Conservation (phyloP, 2,113 vertebrate genomes). For the Guaruba guarouba region DNA sequence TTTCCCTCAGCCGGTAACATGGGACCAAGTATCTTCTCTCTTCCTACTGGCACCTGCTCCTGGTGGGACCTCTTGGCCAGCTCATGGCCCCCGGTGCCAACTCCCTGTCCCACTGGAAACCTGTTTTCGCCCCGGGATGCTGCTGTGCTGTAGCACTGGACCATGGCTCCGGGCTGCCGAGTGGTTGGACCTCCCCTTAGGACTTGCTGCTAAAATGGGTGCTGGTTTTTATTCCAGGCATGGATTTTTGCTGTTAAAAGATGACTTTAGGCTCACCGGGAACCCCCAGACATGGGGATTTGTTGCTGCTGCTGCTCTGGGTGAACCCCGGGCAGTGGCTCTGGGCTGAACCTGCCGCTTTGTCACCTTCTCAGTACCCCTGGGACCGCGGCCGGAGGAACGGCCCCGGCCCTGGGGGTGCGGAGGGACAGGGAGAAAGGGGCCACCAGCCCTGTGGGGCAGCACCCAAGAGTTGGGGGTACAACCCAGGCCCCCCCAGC, state of each 20-base stretch:
- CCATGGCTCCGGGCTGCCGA: neutral
- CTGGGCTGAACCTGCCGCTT: neutral
- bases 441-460: neutral
- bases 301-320: neutral
- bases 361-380: neutral
- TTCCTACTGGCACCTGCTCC: neutral
- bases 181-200: neutral
- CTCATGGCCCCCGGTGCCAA: neutral
- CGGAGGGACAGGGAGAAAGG: neutral
- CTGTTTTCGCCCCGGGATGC: neutral
- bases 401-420: no score
- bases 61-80: neutral
- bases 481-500: neutral
- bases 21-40: conserved; percentile 44
- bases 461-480: neutral
- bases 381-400: neutral
- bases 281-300: neutral
- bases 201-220: neutral
- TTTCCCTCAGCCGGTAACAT: neutral
- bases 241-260: neutral
- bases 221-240: neutral
- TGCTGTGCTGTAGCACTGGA: neutral
- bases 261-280: neutral
- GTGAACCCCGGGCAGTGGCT: neutral
- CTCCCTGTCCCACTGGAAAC: neutral